Conservation (phyloP, 2,797 vertebrate species). For the Rhinichthys osculus region DNA sequence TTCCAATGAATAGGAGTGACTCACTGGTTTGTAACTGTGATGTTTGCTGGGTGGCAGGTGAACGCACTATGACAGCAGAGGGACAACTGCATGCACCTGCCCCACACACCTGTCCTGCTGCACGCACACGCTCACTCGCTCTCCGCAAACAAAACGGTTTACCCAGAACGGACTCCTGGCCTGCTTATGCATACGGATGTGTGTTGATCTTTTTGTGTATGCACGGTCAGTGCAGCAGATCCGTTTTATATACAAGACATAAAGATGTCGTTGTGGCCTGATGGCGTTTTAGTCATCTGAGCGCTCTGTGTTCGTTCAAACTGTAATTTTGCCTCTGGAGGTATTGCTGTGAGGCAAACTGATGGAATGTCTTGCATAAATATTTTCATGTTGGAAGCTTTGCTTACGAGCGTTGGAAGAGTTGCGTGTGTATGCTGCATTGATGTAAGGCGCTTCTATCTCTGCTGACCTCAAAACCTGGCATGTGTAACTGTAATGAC, state of each 20-base stretch:
- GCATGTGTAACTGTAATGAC: constrained; percentile 34
- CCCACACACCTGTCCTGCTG: constrained; percentile 71
- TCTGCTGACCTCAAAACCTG: constrained; percentile 25
- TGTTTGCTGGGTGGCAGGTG: constrained; percentile 64
- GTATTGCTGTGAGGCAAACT: constrained; percentile 44
- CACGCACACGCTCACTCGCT: background rate
- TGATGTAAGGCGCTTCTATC: constrained; percentile 16
- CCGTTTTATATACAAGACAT: constrained; percentile 59
- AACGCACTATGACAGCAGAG: constrained; percentile 65
- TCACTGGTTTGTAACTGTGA: constrained; percentile 39
- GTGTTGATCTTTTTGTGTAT: constrained; percentile 8
- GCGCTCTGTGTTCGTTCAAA: constrained; percentile 46
- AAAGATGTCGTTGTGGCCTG: constrained; percentile 47
- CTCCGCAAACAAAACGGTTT: constrained; percentile 40
- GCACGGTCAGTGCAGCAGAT: background rate
- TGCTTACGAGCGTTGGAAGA: constrained; percentile 24
- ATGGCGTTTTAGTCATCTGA: constrained; percentile 19
- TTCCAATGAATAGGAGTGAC: constrained; percentile 32
- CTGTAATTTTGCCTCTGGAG: constrained; percentile 39
- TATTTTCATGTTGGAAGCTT: constrained; percentile 50
- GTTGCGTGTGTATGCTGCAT: constrained; percentile 28
- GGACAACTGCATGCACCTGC: constrained; percentile 75
- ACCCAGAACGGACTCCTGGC: background rate
- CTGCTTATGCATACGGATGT: constrained; percentile 9
- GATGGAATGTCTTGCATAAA: constrained; percentile 55